Conservation (phyloP, 2,113 vertebrate species). For the Scomber colias region DNA sequence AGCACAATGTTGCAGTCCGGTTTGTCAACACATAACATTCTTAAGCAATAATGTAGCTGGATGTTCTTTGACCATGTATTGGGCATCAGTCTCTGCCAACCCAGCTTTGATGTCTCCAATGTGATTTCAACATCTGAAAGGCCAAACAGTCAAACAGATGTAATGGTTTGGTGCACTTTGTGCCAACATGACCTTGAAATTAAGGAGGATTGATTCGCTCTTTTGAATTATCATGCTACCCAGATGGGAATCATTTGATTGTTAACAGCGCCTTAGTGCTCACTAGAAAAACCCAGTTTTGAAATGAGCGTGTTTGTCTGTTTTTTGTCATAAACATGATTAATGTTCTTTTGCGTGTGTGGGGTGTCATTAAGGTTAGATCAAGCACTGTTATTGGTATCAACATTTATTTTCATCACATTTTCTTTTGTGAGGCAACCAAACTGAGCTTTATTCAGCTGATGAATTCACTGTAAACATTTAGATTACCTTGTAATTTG, state of each 20-base stretch:
- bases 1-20: slow-evolving; percentile 16
- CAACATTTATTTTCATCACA: slow-evolving; percentile 37
- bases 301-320: slow-evolving; percentile 51
- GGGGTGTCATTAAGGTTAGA: slow-evolving; percentile 35
- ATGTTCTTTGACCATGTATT: slow-evolving; percentile 39
- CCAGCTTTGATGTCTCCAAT: slow-evolving; percentile 50
- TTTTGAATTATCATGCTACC: slow-evolving; percentile 64
- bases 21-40: slow-evolving; percentile 61
- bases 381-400: slow-evolving; percentile 38
- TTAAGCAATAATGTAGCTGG: slow-evolving; percentile 51
- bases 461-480: slow-evolving; percentile 43
- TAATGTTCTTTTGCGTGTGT: slow-evolving; percentile 17
- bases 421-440: slow-evolving; percentile 24
- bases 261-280: slow-evolving; percentile 40
- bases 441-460: slow-evolving; percentile 1
- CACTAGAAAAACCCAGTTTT: slow-evolving; percentile 49
- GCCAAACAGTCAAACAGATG: slow-evolving; percentile 66
- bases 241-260: slow-evolving; percentile 76
- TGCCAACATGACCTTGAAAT: slow-evolving; percentile 70
- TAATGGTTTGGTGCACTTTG: slow-evolving; percentile 59
- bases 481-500: slow-evolving; percentile 28
- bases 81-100: slow-evolving; percentile 50
- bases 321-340: slow-evolving; percentile 55
- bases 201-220: slow-evolving; percentile 62
- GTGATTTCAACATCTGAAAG: slow-evolving; percentile 60